Conservation (phyloP, 2,113 vertebrate genomes). For the Rhodinocichla rosea region DNA sequence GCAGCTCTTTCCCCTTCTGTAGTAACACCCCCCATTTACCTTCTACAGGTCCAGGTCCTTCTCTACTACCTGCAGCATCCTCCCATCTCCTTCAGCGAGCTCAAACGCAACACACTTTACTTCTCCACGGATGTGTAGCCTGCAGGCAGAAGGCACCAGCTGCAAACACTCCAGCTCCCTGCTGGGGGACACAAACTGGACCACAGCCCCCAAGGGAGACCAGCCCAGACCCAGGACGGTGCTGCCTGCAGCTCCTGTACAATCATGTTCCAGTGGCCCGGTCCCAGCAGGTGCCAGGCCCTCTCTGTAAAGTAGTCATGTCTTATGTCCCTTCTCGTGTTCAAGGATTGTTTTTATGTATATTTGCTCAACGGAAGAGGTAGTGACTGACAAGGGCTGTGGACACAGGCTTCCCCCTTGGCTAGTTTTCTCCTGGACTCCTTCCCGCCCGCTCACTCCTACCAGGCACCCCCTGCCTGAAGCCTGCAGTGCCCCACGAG, state of each 20-base stretch:
- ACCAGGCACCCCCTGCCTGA: conserved; percentile 29
- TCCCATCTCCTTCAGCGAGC: conserved; percentile 91
- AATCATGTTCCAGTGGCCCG: conserved; percentile 54
- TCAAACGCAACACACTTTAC: conserved; percentile 96
- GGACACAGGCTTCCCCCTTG: conserved; percentile 48
- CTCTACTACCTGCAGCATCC: conserved; percentile 98
- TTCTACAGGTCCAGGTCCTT: conserved; percentile 90
- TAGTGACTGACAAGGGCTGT: conserved; percentile 52
- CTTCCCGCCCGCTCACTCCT: neutral
- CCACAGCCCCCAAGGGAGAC: neutral
- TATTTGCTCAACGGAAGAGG: conserved; percentile 64
- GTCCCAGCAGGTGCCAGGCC: conserved; percentile 25
- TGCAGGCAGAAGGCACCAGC: conserved; percentile 15
- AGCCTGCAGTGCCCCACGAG: conserved; percentile 36
- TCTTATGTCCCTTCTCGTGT: conserved; percentile 61
- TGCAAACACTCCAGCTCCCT: conserved; percentile 23
- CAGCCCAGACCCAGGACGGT: conserved; percentile 19
- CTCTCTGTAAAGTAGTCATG: conserved; percentile 64
- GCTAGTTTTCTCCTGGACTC: conserved; percentile 49
- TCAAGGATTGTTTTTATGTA: conserved; percentile 67
- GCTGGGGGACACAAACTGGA: conserved; percentile 40
- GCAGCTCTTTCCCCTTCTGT: neutral
- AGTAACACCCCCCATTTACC: neutral
- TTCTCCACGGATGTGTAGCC: conserved; percentile 97
- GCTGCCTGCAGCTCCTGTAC: conserved; percentile 64